Base-by-base conservation (phyloP, 92 coral and sea anemone species). In the Siderastrea siderea region DNA sequence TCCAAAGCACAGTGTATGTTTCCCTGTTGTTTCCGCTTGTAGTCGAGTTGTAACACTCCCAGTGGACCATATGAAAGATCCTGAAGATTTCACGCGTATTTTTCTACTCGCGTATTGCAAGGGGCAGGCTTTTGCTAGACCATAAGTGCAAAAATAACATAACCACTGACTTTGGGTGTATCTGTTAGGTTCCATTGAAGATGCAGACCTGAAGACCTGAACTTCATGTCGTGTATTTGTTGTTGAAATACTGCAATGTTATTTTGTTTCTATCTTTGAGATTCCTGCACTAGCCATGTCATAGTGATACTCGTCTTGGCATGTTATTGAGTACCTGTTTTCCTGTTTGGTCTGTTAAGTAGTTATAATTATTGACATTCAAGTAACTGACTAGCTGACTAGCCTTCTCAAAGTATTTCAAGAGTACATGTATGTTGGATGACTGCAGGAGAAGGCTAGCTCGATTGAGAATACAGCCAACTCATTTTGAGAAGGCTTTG, bases 21-120 rank as follows among this genome's bases (percentile, higher is more conserved):
- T 68, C 67, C 86, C 90, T 2, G 10, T 19, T 58, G 90, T 87
- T 55, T 72, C 74, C 16, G 90, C 86, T 4, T 79, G 90, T 47
- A 75, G 80, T 6, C 68, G 38, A 57, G 90, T 79, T 47, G 47
- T 87, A 78, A 86, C 90, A 58, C 71, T 87, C 71, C 86, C 90
- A 6, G 79, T 71, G 38, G 38, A 51, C 16, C 87, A 89, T 68
- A 89, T 89, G 86, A 47, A 72, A 11, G 63, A 69, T 17, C 26
- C 38, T 46, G 74, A 84, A 5, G 76, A 71, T 73, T 89, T 89
- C 71, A 47, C 63, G 8, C 74, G 77, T 13, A 64, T 68, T 47
- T 74, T 89, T 60, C 52, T 84, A 17, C 70, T 78, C 13, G 93
- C 89, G 3, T 84, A 68, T 55, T 89, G 93, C 38, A 89, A 89